Percentiles rank a stretch among this genome's conserved stretches.
phyloP scores from a whole-genome alignment of 1,140 invertebrate species.

The Linepithema humile region DNA sequence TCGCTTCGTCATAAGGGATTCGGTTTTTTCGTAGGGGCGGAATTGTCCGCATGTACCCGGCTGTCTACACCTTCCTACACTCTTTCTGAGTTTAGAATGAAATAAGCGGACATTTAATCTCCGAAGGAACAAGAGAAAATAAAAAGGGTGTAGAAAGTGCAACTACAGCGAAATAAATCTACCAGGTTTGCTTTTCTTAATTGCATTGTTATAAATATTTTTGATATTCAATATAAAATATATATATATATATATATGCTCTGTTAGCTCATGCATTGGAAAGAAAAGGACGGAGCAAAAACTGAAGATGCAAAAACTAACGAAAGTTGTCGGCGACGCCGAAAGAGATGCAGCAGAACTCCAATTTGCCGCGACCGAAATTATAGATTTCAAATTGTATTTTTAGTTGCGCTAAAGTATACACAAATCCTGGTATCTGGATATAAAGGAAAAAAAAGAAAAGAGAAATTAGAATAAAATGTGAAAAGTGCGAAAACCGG shows the following conservation, averaged over 20 bases:
- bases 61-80: conserved; percentile 15
- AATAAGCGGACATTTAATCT: not conserved
- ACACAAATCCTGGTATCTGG: too few species aligned
- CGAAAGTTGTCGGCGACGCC: not conserved
- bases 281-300: not conserved
- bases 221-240: not conserved
- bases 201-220: not conserved
- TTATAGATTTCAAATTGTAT: not conserved
- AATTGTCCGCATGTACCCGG: conserved; percentile 17
- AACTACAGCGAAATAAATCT: not conserved
- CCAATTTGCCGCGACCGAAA: not conserved
- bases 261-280: not conserved
- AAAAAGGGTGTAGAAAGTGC: conserved; percentile 8
- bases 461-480: too few species aligned
- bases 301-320: not conserved
- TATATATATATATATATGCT: not conserved
- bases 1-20: not conserved
- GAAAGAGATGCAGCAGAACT: not conserved
- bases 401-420: not conserved
- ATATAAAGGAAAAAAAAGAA: too few species aligned
- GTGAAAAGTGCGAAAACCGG: too few species aligned
- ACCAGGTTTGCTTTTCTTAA: not conserved
- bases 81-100: not conserved
- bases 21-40: not conserved
- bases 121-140: not conserved